Conservation (phyloP, 1,140 invertebrate species). For the Steinernema khuongi region DNA sequence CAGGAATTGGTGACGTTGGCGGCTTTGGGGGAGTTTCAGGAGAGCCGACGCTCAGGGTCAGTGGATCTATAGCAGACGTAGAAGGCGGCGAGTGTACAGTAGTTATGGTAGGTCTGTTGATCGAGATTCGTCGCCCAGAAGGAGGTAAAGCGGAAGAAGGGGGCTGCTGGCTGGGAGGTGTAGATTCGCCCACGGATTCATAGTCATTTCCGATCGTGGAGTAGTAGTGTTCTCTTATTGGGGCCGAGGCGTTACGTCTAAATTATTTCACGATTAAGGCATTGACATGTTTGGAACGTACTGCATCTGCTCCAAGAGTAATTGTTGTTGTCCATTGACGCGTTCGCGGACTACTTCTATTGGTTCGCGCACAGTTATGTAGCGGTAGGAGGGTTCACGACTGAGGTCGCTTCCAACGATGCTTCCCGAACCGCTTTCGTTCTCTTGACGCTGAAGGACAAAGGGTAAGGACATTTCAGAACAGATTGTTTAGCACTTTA, state of each 20-base stretch:
- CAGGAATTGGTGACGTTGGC: slow-evolving; percentile 29
- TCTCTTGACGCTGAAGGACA: background rate
- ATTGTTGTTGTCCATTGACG: background rate
- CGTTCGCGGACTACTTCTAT: background rate
- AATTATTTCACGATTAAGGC: background rate
- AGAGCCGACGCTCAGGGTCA: slow-evolving; percentile 11
- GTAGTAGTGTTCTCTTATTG: slow-evolving; percentile 33
- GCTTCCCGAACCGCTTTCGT: slow-evolving; percentile 4
- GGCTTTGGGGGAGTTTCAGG: slow-evolving; percentile 24
- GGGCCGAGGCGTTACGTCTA: background rate
- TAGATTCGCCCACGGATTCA: background rate
- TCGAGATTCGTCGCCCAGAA: slow-evolving; percentile 11
- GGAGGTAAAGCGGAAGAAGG: background rate
- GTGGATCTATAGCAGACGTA: background rate
- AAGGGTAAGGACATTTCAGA: background rate
- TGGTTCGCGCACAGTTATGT: slow-evolving; percentile 26
- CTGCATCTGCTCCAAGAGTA: background rate
- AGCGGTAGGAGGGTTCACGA: slow-evolving; percentile 31
- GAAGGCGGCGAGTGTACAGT: background rate
- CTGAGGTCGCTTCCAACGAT: background rate
- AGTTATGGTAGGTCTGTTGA: background rate
- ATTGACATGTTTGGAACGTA: background rate
- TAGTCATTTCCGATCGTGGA: slow-evolving; percentile 34
- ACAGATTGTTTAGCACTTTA: no score
- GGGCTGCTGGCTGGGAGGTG: background rate